These are phyloP conservation scores for Bombycilla garrulus DNA, from an alignment of 2,113 vertebrate genomes.

Conservation along the genomic window DNA sequence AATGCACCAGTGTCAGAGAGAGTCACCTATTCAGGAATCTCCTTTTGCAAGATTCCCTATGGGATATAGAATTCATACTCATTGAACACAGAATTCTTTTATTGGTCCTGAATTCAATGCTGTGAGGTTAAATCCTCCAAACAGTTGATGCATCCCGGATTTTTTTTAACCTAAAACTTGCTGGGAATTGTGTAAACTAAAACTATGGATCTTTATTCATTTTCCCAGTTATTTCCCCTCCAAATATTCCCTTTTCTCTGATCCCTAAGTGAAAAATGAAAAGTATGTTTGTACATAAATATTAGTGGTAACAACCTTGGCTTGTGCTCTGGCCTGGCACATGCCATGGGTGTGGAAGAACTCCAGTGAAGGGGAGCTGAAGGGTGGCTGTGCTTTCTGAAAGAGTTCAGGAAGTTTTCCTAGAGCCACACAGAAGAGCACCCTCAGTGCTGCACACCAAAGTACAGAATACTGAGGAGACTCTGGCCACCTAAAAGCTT, in stretches of 20 bases:
- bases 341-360: slow-evolving; percentile 1
- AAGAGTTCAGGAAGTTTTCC: neutral
- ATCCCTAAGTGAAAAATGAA: slow-evolving; percentile 23
- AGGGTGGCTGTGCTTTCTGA: slow-evolving; percentile 2
- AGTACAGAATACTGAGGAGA: neutral
- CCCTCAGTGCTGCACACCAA: neutral
- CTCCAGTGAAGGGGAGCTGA: slow-evolving; percentile 27
- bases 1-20: neutral
- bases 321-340: slow-evolving; percentile 4
- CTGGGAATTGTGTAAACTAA: slow-evolving; percentile 7
- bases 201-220: slow-evolving; percentile 43
- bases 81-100: neutral
- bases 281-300: slow-evolving; percentile 37
- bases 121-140: neutral
- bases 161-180: slow-evolving; percentile 51
- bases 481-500: neutral
- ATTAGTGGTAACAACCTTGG: slow-evolving; percentile 22
- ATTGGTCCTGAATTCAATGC: neutral
- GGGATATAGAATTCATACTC: neutral
- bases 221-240: slow-evolving; percentile 33
- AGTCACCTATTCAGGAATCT: neutral
- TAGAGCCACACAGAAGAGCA: neutral
- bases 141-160: neutral
- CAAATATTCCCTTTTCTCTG: slow-evolving; percentile 30
- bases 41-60: neutral